Conservation (phyloP, 2,888 invertebrate species). For the Helicoverpa assulta region DNA sequence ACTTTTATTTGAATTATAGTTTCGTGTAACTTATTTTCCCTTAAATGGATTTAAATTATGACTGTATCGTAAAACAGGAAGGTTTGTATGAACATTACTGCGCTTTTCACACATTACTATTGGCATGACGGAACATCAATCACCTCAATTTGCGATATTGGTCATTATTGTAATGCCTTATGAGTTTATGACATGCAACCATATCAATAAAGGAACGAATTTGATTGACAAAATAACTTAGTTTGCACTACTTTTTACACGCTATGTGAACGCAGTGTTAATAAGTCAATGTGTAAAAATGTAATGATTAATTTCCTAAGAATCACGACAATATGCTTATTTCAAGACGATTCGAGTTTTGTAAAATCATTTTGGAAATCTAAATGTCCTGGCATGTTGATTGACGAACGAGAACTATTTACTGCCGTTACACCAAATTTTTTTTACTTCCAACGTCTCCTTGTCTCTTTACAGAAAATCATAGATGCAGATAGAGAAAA, state of each 20-base stretch:
- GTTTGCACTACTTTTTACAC: not conserved
- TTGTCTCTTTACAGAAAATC: no score
- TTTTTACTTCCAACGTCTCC: no score
- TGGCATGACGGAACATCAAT: slow-evolving; percentile 42
- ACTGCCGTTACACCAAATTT: no score
- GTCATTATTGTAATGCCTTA: slow-evolving; percentile 17
- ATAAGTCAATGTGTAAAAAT: not conserved
- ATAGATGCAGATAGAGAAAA: no score
- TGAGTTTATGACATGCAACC: slow-evolving; percentile 25
- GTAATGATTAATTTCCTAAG: not conserved
- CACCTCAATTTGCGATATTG: slow-evolving; percentile 33
- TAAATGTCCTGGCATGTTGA: no score
- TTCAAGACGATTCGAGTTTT: no score
- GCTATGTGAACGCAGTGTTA: not conserved
- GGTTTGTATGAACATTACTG: not conserved
- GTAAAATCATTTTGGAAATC: no score
- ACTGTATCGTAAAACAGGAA: not conserved
- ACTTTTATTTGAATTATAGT: not conserved
- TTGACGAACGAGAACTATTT: no score
- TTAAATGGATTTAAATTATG: not conserved
- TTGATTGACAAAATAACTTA: not conserved
- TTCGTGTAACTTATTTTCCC: slow-evolving; percentile 1
- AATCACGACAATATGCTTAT: no score
- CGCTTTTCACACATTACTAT: slow-evolving; percentile 25
- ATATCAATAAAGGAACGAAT: slow-evolving; percentile 35